Base-by-base conservation (phyloP, 2,888 invertebrate genomes). In the Hypsopygia costalis region DNA sequence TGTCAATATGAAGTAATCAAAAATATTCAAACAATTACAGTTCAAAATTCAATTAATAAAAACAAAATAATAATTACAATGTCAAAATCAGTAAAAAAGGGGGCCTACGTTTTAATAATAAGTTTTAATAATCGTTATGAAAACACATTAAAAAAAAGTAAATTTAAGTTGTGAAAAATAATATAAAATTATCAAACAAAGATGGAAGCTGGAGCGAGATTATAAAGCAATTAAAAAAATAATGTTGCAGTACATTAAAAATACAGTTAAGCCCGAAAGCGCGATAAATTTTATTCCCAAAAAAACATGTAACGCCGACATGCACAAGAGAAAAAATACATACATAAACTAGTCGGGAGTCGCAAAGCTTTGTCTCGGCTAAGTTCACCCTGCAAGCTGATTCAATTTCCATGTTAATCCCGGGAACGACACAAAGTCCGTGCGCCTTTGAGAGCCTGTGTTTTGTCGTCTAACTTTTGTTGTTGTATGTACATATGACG, bases 361-460 rank as follows among this genome's bases (percentile, higher is more conserved):
- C 21, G 21, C 63, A 69, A 59, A 62, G 66, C 66, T 69, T 64
- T 62, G 63, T 58, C 46, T 58, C 45, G 52, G 42, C 51, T 54
- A 63, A 71, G 69, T 73, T 67, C 55, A 44, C 60, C 61, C 66
- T 65, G 63, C 62, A 58, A 65, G 64, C 67, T 75, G 77, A 81
- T 81, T 81, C 75, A 74, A 79, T 81, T 79, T 77, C 69, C 76
- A 78, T 79, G 77, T 79, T 81, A 81, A 81, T 81, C 73, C 65
- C 52, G 55, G 62, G 63, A 55, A 40, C 60, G 66, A 62, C 62
- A 62, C 63, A 67, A 62, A 66, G 64, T 62, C 61, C 41, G 12
- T 3, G 11, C 28, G 56, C 61, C 64, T 71, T 72, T 73, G 70
- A 75, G 49, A 53, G 44, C 54, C 37, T 51, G 55, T 56, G 55